These are phyloP conservation scores for Crypturellus undulatus DNA, from an alignment of 2,113 vertebrate genomes.

Conservation along the genomic window DNA sequence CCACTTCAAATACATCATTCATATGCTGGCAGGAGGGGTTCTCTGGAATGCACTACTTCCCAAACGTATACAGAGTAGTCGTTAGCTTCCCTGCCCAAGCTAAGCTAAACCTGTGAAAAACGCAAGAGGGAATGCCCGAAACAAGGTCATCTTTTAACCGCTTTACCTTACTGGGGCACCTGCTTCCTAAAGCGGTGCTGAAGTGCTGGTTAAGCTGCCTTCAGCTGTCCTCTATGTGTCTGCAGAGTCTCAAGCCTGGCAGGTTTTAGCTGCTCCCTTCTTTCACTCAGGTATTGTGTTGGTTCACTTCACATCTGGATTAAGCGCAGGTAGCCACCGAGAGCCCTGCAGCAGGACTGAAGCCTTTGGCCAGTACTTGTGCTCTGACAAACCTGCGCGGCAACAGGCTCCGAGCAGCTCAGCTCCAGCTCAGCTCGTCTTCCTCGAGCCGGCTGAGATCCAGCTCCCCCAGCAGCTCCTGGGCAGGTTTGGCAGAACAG, in stretches of 20 bases:
- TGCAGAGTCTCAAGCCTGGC: background rate
- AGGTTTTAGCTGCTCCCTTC: background rate
- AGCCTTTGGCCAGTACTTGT: background rate
- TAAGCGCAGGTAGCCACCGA: accelerated
- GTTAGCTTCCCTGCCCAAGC: background rate
- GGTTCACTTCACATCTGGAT: background rate
- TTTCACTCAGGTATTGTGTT: background rate
- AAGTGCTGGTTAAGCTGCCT: background rate
- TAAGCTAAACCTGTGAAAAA: background rate
- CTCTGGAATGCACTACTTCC: background rate
- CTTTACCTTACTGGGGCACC: background rate
- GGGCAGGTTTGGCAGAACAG: too few relatives aligned
- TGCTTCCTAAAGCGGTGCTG: background rate
- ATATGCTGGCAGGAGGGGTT: background rate
- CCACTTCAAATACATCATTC: constrained; percentile 13
- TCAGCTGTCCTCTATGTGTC: background rate
- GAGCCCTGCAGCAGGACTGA: accelerated
- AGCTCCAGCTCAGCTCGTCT: background rate
- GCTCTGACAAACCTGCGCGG: background rate
- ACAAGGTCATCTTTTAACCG: background rate
- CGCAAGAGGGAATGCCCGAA: background rate
- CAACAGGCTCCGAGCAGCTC: accelerated
- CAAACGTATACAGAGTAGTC: background rate
- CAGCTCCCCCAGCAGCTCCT: too few relatives aligned
- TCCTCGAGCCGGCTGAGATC: background rate